Conservation (phyloP, 2,888 invertebrate species). For the Operophtera brumata region DNA sequence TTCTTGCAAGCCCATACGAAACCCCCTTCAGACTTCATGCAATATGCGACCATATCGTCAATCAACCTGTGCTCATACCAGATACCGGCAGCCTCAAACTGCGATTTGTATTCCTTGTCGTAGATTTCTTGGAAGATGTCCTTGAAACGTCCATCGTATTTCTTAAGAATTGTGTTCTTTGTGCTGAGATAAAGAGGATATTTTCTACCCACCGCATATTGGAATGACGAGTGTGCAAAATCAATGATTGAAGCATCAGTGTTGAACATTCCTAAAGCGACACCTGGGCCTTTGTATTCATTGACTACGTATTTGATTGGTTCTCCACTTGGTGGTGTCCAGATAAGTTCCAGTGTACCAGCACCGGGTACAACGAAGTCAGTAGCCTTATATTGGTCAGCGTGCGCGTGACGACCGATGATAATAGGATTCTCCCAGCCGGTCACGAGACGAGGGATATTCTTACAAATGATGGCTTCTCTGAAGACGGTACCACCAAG, state of each 20-base stretch:
- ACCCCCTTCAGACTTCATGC: slow-evolving; percentile 98
- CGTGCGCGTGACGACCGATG: slow-evolving; percentile 99
- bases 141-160: slow-evolving; percentile 97
- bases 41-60: slow-evolving; percentile 99
- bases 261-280: slow-evolving; percentile 97
- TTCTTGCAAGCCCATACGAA: slow-evolving; percentile 99
- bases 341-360: slow-evolving; percentile 93
- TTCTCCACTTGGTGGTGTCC: slow-evolving; percentile 84
- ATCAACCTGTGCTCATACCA: slow-evolving; percentile 99
- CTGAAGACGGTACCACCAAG: slow-evolving; percentile 91
- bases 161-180: slow-evolving; percentile 97
- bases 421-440: slow-evolving; percentile 98
- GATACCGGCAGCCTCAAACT: slow-evolving; percentile 91
- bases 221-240: slow-evolving; percentile 97
- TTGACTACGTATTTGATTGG: slow-evolving; percentile 88
- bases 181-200: slow-evolving; percentile 97
- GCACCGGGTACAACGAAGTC: slow-evolving; percentile 96
- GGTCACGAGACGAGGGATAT: slow-evolving; percentile 96
- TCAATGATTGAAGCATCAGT: slow-evolving; percentile 96
- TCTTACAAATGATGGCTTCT: slow-evolving; percentile 93
- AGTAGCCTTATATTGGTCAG: slow-evolving; percentile 98
- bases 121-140: slow-evolving; percentile 98
- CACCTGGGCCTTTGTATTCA: slow-evolving; percentile 92
- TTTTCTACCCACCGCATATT: slow-evolving; percentile 91
- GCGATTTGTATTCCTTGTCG: slow-evolving; percentile 90